Base-by-base conservation (phyloP, 2,113 vertebrate genomes). In the Montifringilla adamsi region DNA sequence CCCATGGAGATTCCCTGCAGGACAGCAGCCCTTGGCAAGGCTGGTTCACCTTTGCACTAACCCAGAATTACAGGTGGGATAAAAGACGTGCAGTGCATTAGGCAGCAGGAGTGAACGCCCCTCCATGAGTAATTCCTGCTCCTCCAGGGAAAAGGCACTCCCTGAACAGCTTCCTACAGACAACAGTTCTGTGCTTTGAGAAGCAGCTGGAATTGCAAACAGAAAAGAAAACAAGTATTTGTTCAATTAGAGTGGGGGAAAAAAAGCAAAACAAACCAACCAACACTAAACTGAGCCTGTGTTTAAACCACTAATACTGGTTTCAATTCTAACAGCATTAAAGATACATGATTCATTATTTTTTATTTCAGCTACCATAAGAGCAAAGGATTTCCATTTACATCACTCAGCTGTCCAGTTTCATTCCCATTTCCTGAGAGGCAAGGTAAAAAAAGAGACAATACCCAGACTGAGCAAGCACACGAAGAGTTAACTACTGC, bases 41-140 rank as follows among this genome's bases (percentile, higher is more conserved):
- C 33, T 24, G 7, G 1, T 5, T 59, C 37, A 41, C 20, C 79
- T 13, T 39, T 9, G 21, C 31, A 56, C 24, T 9, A 9, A 5
- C 67, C 66, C 35, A 64, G n/a, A 85, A 0, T 2, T 39, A 14
- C 24, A 64, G 43, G 30, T 2, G 58, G 18, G 14, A 6, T 0
- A 9, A 16, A 28, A 26, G 26, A 20, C 14, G 12, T 2, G 59
- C 7, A 23, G 7, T 2, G 12, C 23, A 23, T 7, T 2, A 14
- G 73, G 81, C 64, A 84, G 60, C 50, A 56, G 37, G 6, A 44
- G 14, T 4, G 4, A 84, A 23, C 13, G 31, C 4, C 24, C 50
- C 41, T 35, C 24, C 5, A 24, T 20, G 33, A 76, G 50, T 1
- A 59, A 77, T 6, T 33, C 43, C 49, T 4, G 2, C 20, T 24